Conservation (phyloP, 2,113 vertebrate genomes). For the Oncorhynchus tshawytscha region DNA sequence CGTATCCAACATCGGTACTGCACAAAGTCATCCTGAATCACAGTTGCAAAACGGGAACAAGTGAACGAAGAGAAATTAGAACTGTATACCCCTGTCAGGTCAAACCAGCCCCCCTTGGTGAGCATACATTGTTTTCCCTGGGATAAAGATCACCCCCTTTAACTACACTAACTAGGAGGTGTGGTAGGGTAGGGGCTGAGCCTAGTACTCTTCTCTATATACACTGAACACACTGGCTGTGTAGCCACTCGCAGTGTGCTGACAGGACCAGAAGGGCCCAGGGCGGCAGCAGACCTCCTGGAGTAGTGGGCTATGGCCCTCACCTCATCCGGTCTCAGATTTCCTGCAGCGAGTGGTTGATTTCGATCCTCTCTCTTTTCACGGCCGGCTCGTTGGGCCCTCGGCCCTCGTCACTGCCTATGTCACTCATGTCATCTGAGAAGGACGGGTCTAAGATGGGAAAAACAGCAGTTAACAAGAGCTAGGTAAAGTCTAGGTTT, state of each 20-base stretch:
- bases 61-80: conserved; percentile 31
- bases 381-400: conserved; percentile 81
- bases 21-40: conserved; percentile 63
- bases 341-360: conserved; percentile 86
- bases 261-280: neutral
- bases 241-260: neutral
- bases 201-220: conserved; percentile 51
- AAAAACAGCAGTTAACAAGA: too few relatives aligned
- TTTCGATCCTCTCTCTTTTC: conserved; percentile 88
- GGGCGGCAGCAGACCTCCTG: neutral
- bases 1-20: conserved; percentile 49
- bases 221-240: conserved; percentile 50
- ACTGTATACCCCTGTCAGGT: conserved; percentile 46
- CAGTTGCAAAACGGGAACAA: conserved; percentile 56
- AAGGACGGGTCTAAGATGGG: conserved; percentile 63
- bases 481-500: too few relatives aligned
- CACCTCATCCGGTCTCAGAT: conserved; percentile 68
- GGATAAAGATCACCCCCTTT: conserved; percentile 12
- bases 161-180: conserved; percentile 13
- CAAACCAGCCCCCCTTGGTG: conserved; percentile 11
- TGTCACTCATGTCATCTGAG: conserved; percentile 82
- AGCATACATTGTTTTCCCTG: conserved; percentile 21
- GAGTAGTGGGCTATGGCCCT: neutral
- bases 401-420: conserved; percentile 74
- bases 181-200: conserved; percentile 13